Conservation (phyloP, 2,113 vertebrate genomes). For the Ophthalmolycus amberensis region DNA sequence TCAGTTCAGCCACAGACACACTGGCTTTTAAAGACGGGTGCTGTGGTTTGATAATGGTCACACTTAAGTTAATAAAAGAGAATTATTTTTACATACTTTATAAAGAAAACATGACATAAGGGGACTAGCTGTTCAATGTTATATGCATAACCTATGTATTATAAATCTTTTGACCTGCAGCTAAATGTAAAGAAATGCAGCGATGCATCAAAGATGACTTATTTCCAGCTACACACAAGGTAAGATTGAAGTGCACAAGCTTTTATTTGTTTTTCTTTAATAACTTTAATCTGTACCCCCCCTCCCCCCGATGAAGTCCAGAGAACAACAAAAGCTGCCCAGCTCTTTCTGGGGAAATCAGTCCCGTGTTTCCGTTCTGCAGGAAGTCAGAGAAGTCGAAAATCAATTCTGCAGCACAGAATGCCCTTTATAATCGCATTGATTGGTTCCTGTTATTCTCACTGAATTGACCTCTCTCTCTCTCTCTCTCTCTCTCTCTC, state of each 20-base stretch:
- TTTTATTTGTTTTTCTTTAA: conserved; percentile 4
- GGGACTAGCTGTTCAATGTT: background rate
- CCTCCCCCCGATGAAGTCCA: background rate
- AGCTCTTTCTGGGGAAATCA: conserved; percentile 32
- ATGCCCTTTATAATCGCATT: conserved; percentile 58
- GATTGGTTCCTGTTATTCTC: conserved; percentile 69
- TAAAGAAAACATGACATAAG: background rate
- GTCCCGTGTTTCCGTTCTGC: conserved; percentile 24
- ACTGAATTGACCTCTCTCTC: conserved; percentile 30
- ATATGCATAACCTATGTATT: background rate
- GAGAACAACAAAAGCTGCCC: background rate
- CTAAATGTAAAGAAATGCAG: background rate
- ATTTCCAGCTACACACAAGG: background rate
- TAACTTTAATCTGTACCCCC: background rate
- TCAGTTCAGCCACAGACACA: conserved; percentile 25
- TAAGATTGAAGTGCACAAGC: background rate
- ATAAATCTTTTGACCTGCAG: background rate
- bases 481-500: background rate
- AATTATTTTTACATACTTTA: background rate
- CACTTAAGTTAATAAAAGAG: background rate
- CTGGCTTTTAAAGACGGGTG: background rate
- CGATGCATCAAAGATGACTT: background rate
- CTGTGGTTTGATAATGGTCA: background rate
- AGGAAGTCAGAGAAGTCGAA: conserved; percentile 45
- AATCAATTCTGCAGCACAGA: conserved; percentile 61